Base-by-base conservation (phyloP, 2,888 invertebrate genomes). In the Rutpela maculata region DNA sequence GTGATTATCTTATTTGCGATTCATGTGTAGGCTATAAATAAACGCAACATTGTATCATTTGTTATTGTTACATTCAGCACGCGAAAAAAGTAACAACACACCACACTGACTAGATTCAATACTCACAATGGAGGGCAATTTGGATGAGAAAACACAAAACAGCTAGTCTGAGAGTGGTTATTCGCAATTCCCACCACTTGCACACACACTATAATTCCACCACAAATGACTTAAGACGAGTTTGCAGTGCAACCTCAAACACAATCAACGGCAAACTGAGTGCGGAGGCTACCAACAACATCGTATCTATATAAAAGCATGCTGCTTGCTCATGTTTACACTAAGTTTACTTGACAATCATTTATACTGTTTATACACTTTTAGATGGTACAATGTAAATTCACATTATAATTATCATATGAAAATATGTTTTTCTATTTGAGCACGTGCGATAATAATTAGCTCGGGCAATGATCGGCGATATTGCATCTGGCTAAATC, bases 241-340 rank as follows among this genome's bases (percentile, higher is more conserved):
- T 26, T 17, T 31, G 10, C 43, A 57, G 18, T 63, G 55, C 72
- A 72, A 72, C 31, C 72, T 63, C 72, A 72, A 18, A 63, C 62
- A 55, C 72, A 63, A 72, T 72, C 72, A 63, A 72, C 63, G 72
- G 63, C 63, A 18, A 72, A 72, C 72, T 72, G 72, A 63, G 59
- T 17, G 62, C 19, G 72, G 63, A 63, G 55, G 55, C 72, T 26
- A 55, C 12, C 55, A 26, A 22, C 72, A 50, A 63, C 72, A 63
- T 55, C 72, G 72, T 62, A 63, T 72, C 72, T 72, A 72, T 72
- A 72, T 63, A 72, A 59, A 72, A 72, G 56, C 63, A 72, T 72
- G 72, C 72, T 72, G 72, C 62, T 63, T 50, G 63, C 62, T 55
- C 50, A 63, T 72, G 72, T 72, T 72, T 72, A 72, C 72, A 63